These are phyloP conservation scores for Malurus splendens DNA, from an alignment of 2,797 vertebrate genomes.

Conservation along the genomic window DNA sequence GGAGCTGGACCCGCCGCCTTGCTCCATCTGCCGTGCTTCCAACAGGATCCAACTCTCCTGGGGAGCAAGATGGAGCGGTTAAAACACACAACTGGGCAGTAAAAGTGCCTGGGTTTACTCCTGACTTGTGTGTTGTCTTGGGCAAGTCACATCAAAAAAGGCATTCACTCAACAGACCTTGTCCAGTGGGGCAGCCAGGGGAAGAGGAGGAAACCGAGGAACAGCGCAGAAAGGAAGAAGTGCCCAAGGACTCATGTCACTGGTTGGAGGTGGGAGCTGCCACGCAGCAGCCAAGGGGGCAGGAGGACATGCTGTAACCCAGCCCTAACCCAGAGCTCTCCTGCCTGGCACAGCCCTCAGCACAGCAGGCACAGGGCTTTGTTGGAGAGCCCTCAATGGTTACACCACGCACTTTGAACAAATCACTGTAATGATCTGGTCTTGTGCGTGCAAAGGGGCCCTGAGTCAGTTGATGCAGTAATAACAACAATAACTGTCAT, in stretches of 20 bases:
- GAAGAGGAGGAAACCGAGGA: not conserved
- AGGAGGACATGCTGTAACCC: not conserved
- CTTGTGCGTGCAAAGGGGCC: not conserved
- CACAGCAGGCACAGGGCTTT: not conserved
- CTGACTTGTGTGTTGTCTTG: not conserved
- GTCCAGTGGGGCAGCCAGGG: not conserved
- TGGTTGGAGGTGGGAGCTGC: not conserved
- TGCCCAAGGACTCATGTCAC: not conserved
- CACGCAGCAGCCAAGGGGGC: fast-evolving
- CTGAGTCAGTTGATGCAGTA: not conserved
- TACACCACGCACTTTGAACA: not conserved
- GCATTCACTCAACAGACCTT: not conserved
- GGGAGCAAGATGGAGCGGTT: not conserved
- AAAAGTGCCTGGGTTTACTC: not conserved
- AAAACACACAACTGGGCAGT: not conserved
- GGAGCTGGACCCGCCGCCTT: conserved; percentile 14
- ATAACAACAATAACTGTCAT: not conserved
- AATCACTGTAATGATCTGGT: not conserved
- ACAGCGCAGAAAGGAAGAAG: not conserved
- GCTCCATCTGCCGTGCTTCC: conserved; percentile 12
- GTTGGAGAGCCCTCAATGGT: not conserved
- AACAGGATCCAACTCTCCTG: not conserved
- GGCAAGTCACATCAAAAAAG: not conserved
- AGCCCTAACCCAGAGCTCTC: not conserved
- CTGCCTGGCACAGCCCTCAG: not conserved